Percentiles rank a stretch among this genome's conserved stretches.
phyloP scores from a whole-genome alignment of 2,888 invertebrate species.

The Ochlodes sylvanus region DNA sequence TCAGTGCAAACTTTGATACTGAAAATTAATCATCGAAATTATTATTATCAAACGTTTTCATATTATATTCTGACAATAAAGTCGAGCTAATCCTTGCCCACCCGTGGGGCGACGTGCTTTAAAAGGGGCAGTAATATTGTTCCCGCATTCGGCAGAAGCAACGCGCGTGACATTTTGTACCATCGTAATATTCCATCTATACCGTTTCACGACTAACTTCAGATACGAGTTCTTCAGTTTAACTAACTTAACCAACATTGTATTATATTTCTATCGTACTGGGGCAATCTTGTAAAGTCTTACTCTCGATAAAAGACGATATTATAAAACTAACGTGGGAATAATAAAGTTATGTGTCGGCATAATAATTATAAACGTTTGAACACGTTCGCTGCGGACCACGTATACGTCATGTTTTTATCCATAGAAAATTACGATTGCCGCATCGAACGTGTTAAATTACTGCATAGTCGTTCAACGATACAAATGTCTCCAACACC shows the following conservation, averaged over 20 bases:
- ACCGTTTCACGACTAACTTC: conserved; percentile 31
- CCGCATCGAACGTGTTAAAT: background rate
- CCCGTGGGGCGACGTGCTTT: no score
- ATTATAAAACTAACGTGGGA: background rate
- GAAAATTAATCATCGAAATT: no score
- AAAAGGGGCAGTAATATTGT: no score
- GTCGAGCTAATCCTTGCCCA: no score
- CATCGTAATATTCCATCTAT: conserved; percentile 39
- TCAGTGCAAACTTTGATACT: no score
- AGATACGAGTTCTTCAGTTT: background rate
- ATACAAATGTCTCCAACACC: conserved; percentile 49
- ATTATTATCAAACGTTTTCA: no score
- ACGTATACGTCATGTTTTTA: no score
- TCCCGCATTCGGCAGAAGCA: background rate
- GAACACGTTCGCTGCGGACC: no score
- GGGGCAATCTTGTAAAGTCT: conserved; percentile 4
- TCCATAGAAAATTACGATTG: no score
- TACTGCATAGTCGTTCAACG: conserved; percentile 47
- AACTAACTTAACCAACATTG: background rate
- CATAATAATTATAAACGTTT: background rate
- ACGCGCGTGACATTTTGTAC: conserved; percentile 44
- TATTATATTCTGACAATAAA: no score
- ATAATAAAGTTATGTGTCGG: background rate
- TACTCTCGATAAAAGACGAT: background rate
- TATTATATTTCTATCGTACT: background rate